Evolutionary conservation across 2,888 invertebrate species (phyloP), one percentile per base, ranked within the genome.

Genomic region (Heliconius cydno): DNA sequence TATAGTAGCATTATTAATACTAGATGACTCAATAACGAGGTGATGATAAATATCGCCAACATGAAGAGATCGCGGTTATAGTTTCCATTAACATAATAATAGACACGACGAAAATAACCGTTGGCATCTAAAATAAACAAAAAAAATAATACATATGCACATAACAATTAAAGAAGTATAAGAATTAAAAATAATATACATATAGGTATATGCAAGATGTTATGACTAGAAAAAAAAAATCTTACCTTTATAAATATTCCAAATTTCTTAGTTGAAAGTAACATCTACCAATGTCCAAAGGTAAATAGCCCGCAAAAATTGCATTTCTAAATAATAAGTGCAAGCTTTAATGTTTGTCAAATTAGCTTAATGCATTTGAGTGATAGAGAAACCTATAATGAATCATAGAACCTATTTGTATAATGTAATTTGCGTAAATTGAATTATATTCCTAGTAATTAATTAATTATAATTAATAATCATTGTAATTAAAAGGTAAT

Each of bases 401-500:
- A 68, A 38, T 38, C 12, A 38, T 57, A 13, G 4, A 19, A 57
- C 7, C 7, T 22, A 57, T 7, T 57, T 7, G 57, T 57, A 57
- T 57, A 22, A 57, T 22, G 7, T 68, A 57, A 38, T 73, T 74
- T 73, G 28, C 22, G 4, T 63, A 73, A 67, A 68, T 76, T 15
- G 34, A 63, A 76, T 22, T 68, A 25, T 76, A 65, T 74, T 74
- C 57, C 15, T 34, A 38, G 46, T 22, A 76, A 76, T 22, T 52
- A 13, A 38, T 34, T 22, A 76, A 76, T n/a, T 52, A 13, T 63
- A 75, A 79, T 82, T 82, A 71, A 25, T 76, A 79, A 80, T 77
- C 68, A 66, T 52, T 28, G 25, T 66, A 38, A 79, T 82, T 79
- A 63, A 38, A 7, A 57, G 19, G 15, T 41, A 19, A 12, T 71